Evolutionary conservation across 1,140 invertebrate species (phyloP).

Genomic region (Trachymyrmex septentrionalis): DNA sequence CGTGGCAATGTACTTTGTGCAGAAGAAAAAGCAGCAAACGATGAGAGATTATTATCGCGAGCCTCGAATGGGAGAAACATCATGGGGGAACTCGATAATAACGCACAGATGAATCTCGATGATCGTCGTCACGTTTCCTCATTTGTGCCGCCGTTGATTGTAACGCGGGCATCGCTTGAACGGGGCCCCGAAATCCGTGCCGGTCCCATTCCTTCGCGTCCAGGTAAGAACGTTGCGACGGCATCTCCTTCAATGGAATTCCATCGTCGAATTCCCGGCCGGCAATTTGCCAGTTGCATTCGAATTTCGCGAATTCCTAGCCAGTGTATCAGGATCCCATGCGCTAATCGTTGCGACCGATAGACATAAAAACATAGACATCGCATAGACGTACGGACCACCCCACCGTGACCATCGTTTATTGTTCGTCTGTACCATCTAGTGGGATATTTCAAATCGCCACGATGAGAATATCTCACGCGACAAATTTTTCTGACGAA

Average conservation of each 20-base stretch:
- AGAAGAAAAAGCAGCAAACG: background rate
- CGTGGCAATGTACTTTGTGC: background rate
- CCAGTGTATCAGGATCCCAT: slow-evolving; percentile 77
- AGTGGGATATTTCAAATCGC: background rate
- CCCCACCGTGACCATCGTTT: slow-evolving; percentile 74
- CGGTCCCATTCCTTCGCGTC: slow-evolving; percentile 73
- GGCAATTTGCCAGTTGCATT: slow-evolving; percentile 84
- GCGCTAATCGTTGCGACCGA: slow-evolving; percentile 79
- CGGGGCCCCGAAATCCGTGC: slow-evolving; percentile 56
- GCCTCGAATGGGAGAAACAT: background rate
- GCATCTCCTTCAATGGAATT: slow-evolving; percentile 83
- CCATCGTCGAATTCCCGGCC: slow-evolving; percentile 76
- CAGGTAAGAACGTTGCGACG: slow-evolving; percentile 80
- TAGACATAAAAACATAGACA: slow-evolving; percentile 78
- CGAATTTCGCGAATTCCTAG: slow-evolving; percentile 85
- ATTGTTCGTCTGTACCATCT: slow-evolving; percentile 25
- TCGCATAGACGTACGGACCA: slow-evolving; percentile 80
- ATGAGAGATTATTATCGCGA: slow-evolving; percentile 47
- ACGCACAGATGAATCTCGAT: slow-evolving; percentile 36
- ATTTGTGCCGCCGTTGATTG: slow-evolving; percentile 35
- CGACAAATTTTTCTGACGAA: background rate
- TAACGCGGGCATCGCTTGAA: background rate
- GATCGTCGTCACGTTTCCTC: slow-evolving; percentile 35
- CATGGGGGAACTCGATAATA: slow-evolving; percentile 36
- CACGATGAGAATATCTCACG: background rate